These are phyloP conservation scores for Neofelis nebulosa DNA, from an alignment of 2,113 vertebrate species.

Conservation along the genomic window DNA sequence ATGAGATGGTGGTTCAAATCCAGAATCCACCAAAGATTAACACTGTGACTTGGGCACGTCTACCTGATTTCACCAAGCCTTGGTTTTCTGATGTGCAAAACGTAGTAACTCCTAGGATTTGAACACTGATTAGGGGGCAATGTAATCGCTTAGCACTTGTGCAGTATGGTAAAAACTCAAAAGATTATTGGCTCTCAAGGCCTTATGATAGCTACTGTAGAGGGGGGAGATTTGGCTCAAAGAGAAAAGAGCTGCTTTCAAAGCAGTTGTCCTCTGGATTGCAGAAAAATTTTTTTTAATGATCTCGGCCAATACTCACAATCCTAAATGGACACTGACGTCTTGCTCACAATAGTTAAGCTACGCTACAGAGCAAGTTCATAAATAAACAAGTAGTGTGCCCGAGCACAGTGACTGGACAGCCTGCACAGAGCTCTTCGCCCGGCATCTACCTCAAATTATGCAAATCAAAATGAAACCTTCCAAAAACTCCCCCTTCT, in stretches of 20 bases:
- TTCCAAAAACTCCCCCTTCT: neutral
- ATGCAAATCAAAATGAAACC: slow-evolving; percentile 52
- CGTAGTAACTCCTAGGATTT: neutral
- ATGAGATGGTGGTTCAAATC: neutral
- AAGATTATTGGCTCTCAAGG: neutral
- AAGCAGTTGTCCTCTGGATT: neutral
- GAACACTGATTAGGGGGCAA: neutral
- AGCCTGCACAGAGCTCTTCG: neutral
- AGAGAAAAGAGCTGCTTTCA: neutral
- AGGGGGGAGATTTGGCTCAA: neutral
- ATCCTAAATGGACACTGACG: neutral
- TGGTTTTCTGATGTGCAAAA: neutral
- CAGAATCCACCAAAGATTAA: neutral
- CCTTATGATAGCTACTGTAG: neutral
- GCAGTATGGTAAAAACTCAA: neutral
- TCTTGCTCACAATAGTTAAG: neutral
- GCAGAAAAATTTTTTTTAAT: neutral
- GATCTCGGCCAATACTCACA: neutral
- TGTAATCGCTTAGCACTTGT: neutral
- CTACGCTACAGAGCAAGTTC: too few relatives aligned
- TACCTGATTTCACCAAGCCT: neutral
- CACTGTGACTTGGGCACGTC: neutral
- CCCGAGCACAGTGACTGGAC: neutral
- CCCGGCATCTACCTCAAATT: slow-evolving; percentile 61
- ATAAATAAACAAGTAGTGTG: rapidly evolving